Base-by-base conservation (phyloP, 2,888 invertebrate genomes). In the Acleris sparsana region DNA sequence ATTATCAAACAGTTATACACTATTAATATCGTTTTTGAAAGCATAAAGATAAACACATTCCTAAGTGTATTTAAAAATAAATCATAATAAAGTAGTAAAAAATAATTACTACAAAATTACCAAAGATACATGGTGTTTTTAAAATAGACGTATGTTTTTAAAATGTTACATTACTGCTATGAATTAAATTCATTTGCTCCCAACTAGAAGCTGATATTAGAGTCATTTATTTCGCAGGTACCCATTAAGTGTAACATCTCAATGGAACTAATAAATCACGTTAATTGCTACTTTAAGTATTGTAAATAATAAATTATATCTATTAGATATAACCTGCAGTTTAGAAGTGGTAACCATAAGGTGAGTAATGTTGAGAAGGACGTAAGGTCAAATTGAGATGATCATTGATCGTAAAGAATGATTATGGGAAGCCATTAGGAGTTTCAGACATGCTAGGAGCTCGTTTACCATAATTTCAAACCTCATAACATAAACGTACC, bases 241-340 rank as follows among this genome's bases (percentile, higher is more conserved):
- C 61, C 52, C 57, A 62, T 66, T 57, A 62, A 66, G 29, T 48
- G 44, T 61, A 66, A 62, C 58, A 62, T 44, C 49, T 68, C 63
- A 68, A 63, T 68, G 59, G 29, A 68, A 68, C 29, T 9, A 61
- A 68, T 63, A 56, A 63, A 63, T 59, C 60, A 60, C 60, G 44
- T 39, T 56, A 60, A 48, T 62, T 48, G 29, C 62, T 62, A 66
- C 52, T 52, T 17, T 49, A 53, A 57, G 59, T 53, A 64, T 51
- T 64, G n/a, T 46, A 39, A n/a, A 46, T 60, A 25, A 62, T 58
- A 46, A 44, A 63, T 60, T 16, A 51, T 39, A 29, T 25, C 57
- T 53, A 51, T 6, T 25, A 25, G 25, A 25, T 25, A 51, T 43
- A 62, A 52, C 46, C 22, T 53, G 48, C 3, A 39, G 39, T 13